phyloP scores from a whole-genome alignment of 2,113 vertebrate genomes.

The Sinocyclocheilus rhinocerous region DNA sequence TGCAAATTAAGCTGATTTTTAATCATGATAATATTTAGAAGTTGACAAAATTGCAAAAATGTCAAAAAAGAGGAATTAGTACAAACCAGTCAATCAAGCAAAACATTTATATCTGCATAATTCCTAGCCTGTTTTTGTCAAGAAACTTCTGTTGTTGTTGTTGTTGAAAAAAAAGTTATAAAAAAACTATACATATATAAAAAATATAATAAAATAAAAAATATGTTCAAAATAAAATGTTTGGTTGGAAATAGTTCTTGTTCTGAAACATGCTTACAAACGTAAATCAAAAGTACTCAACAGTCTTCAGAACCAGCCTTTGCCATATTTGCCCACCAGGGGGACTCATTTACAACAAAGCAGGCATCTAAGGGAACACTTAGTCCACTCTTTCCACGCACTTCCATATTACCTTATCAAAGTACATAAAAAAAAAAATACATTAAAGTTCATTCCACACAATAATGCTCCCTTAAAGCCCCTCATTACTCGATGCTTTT shows the following conservation, averaged over 20 bases:
- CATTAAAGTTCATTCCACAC: background rate
- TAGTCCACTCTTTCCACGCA: background rate
- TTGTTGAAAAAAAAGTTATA: background rate
- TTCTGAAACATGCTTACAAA: background rate
- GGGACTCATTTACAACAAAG: conserved; percentile 18
- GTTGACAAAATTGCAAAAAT: background rate
- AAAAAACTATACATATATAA: background rate
- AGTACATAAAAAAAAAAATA: background rate
- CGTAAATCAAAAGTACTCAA: background rate
- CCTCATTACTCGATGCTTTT: background rate
- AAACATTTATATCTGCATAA: background rate
- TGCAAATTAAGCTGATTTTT: background rate
- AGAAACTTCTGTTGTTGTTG: background rate
- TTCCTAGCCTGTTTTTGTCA: background rate
- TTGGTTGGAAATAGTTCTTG: background rate
- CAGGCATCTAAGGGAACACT: background rate
- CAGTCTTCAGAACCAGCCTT: background rate
- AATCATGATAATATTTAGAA: background rate
- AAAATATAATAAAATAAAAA: background rate
- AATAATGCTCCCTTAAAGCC: background rate
- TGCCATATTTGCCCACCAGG: conserved; percentile 31
- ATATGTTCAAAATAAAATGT: background rate
- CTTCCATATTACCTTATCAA: conserved; percentile 9
- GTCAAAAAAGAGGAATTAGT: background rate
- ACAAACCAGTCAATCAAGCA: background rate